A percentile compares a stretch with the other conserved stretches of the same genome.
Evolutionary conservation across 2,888 invertebrate genomes (phyloP).

Genomic region (Ditula angustiorana): DNA sequence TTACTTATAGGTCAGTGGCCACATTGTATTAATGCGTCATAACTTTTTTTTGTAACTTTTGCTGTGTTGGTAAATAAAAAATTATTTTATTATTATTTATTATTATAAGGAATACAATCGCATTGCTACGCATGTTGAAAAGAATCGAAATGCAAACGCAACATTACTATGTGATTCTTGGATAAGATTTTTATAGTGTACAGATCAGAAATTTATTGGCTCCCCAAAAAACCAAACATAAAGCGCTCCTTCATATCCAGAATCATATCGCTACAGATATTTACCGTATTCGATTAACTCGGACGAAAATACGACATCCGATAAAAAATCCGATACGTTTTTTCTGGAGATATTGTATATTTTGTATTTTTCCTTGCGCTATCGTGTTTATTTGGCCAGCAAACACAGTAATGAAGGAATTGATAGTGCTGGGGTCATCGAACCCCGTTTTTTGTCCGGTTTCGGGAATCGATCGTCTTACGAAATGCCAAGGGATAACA

Average conservation of each 20-base stretch:
- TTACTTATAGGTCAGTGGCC: too few species aligned
- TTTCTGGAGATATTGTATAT: constrained; percentile 72
- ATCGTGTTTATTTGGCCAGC: constrained; percentile 73
- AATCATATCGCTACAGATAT: constrained; percentile 64
- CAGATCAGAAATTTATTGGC: constrained; percentile 51
- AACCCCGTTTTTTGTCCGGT: constrained; percentile 53
- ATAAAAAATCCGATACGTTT: constrained; percentile 71
- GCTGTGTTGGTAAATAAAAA: too few species aligned
- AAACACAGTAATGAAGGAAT: constrained; percentile 76
- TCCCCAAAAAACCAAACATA: constrained; percentile 55
- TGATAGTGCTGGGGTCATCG: constrained; percentile 67
- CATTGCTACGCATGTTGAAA: too few species aligned
- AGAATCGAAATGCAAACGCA: not conserved
- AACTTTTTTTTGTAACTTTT: too few species aligned
- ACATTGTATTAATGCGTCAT: too few species aligned
- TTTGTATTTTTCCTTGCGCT: constrained; percentile 64
- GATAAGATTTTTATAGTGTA: constrained; percentile 11
- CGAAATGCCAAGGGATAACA: constrained; percentile 31
- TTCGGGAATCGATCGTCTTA: constrained; percentile 34
- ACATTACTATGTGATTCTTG: not conserved
- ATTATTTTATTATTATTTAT: too few species aligned
- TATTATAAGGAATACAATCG: too few species aligned
- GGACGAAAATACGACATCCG: constrained; percentile 72
- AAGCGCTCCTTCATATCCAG: constrained; percentile 66
- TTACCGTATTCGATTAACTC: constrained; percentile 77